Conservation (phyloP, 1,140 invertebrate genomes). For the Zophobas morio region DNA sequence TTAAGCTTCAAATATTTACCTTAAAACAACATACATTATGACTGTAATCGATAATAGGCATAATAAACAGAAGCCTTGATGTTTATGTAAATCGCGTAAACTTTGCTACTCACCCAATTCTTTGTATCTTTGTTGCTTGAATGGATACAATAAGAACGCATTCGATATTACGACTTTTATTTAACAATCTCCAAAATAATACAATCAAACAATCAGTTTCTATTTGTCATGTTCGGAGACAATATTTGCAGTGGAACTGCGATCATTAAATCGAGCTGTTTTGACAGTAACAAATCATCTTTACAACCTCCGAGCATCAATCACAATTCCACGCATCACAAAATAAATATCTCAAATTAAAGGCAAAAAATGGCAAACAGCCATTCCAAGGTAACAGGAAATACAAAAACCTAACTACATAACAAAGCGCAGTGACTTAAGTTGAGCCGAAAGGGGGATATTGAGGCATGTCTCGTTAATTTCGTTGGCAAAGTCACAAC, state of each 20-base stretch:
- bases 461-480: constrained; percentile 1
- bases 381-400: too few relatives aligned
- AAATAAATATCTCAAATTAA: constrained; percentile 5
- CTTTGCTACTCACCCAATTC: constrained; percentile 35
- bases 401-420: too few relatives aligned
- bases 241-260: constrained; percentile 28
- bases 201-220: constrained; percentile 41
- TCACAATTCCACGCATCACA: constrained; percentile 34
- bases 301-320: neutral
- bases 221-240: constrained; percentile 43
- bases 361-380: too few relatives aligned
- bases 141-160: neutral
- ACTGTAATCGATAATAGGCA: constrained; percentile 41
- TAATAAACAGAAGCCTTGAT: constrained; percentile 41
- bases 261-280: neutral
- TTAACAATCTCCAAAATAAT: constrained; percentile 33
- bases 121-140: constrained; percentile 1
- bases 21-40: constrained; percentile 42
- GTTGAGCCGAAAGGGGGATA: constrained; percentile 5
- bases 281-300: constrained; percentile 6
- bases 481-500: neutral
- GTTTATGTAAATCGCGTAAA: constrained; percentile 39
- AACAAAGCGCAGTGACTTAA: constrained; percentile 7
- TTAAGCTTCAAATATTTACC: constrained; percentile 40
- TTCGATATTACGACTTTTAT: constrained; percentile 26